Evolutionary conservation across 2,888 invertebrate genomes (phyloP), one percentile per base, ranked within the genome.

Genomic region (Caenorhabditis plicata): DNA sequence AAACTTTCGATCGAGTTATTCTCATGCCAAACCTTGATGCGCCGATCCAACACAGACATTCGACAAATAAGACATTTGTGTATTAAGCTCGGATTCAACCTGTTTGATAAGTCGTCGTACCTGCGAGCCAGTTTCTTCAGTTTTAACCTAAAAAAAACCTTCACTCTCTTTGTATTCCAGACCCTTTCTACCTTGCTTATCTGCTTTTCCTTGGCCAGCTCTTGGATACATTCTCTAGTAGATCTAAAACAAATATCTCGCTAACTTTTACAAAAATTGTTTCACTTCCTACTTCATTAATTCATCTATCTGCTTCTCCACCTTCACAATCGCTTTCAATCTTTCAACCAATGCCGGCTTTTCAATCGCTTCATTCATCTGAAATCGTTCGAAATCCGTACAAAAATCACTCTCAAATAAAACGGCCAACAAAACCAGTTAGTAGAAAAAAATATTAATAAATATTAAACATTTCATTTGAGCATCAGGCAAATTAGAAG

Each of bases 41-140:
- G 64, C 43, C 8, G 61, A 61, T 39, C 63, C 72, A 43, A 72
- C 70, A 54, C 70, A 72, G 5, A 72, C 72, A 46, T 72, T 66
- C 27, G 61, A 52, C 19, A 72, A 49, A 41, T 72, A 72, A 5
- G 62, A 57, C 66, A 72, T 64, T 42, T 72, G 68, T 1, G 44
- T 33, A 33, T 44, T 53, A 23, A 72, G 47, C 8, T 63, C 60
- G 8, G 35, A 43, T 44, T 68, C 68, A 11, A 67, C 57, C 27
- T 53, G 55, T 25, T 51, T 63, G 25, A 71, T 55, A 13, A 54
- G 27, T 32, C 38, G 45, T 27, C 61, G 56, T 48, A 72, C 68
- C 8, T 44, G 41, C 11, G 43, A 33, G 5, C 64, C 61, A 2
- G 58, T 46, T 17, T 72, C 72, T 17, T 72, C 72, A 66, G 68